These are phyloP conservation scores for Hoplodrina blanda DNA, from an alignment of 2,888 invertebrate species.

Conservation along the genomic window DNA sequence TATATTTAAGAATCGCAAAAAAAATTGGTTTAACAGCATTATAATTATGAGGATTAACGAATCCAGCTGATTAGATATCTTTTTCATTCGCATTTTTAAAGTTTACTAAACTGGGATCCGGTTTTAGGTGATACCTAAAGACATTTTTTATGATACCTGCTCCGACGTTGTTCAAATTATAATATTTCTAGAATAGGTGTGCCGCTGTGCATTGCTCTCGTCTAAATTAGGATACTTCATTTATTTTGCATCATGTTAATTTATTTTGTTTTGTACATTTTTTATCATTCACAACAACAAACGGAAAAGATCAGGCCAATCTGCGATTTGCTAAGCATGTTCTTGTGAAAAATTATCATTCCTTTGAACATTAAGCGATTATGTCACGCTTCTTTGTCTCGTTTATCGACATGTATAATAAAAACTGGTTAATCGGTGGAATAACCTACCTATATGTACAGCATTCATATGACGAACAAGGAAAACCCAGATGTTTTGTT, in stretches of 20 bases:
- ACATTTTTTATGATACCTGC: background rate
- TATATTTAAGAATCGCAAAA: background rate
- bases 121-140: constrained; percentile 5
- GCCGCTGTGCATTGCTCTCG: background rate
- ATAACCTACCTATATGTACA: constrained; percentile 42
- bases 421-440: constrained; percentile 40
- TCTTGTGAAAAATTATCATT: constrained; percentile 3
- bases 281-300: background rate
- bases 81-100: background rate
- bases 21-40: background rate
- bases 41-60: constrained; percentile 1
- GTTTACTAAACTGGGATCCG: background rate
- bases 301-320: background rate
- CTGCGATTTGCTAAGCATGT: background rate
- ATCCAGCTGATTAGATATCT: constrained; percentile 6
- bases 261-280: constrained; percentile 12
- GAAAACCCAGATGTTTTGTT: constrained; percentile 60
- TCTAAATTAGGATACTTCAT: background rate
- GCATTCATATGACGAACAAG: constrained; percentile 57
- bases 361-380: constrained; percentile 10
- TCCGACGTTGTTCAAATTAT: background rate
- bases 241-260: background rate
- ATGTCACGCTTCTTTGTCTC: constrained; percentile 32
- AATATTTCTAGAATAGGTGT: background rate
- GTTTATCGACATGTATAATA: constrained; percentile 26